Conservation (phyloP, 30 jellyfish, hydroid and myxozoan genomes). For the Hydra vulgaris region DNA sequence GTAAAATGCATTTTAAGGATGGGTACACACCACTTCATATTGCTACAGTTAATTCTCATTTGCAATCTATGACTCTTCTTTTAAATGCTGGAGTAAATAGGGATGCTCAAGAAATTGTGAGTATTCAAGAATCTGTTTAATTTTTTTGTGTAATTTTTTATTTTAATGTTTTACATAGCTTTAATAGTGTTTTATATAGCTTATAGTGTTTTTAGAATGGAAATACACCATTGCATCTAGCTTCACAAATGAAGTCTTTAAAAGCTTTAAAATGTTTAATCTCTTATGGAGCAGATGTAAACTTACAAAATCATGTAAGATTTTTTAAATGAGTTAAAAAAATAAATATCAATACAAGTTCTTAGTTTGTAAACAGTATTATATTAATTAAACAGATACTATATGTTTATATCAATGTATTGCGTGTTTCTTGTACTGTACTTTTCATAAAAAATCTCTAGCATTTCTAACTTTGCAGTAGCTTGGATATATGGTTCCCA, state of each 20-base stretch:
- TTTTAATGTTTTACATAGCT: neutral
- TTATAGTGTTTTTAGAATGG: constrained; percentile 42
- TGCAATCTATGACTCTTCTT: constrained; percentile 39
- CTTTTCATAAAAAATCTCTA: too few species aligned
- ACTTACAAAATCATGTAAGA: constrained; percentile 71
- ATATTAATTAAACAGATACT: too few species aligned
- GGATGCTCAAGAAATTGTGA: constrained; percentile 57
- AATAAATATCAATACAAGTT: neutral
- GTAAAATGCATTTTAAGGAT: constrained; percentile 12
- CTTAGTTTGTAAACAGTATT: too few species aligned
- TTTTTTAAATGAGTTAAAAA: neutral
- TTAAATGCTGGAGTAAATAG: constrained; percentile 63
- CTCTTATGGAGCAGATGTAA: constrained; percentile 52
- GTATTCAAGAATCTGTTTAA: neutral
- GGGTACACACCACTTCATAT: constrained; percentile 85
- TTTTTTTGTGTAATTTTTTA: neutral
- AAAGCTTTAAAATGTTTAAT: constrained; percentile 51
- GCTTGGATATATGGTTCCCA: too few species aligned
- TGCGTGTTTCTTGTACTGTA: too few species aligned
- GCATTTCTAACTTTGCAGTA: too few species aligned
- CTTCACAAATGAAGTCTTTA: constrained; percentile 35
- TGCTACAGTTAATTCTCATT: constrained; percentile 65
- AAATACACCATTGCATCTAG: constrained; percentile 66
- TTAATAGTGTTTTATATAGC: neutral
- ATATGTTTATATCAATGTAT: too few species aligned